Conservation (phyloP, 2,888 invertebrate genomes). For the Latrodectus elegans region DNA sequence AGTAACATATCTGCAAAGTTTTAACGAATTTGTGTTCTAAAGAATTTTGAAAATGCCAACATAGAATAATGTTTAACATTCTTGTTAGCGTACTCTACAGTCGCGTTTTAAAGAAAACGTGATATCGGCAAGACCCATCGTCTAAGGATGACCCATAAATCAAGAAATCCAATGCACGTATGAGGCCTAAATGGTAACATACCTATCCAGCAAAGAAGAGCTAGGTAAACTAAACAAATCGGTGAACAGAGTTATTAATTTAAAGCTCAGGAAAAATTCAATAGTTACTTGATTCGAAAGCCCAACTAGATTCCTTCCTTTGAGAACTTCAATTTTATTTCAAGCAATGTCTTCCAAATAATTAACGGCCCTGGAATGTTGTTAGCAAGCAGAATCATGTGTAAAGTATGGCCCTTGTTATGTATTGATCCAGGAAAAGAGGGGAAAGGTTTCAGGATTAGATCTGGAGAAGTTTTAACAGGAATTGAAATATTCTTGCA, state of each 20-base stretch:
- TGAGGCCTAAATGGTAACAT: slow-evolving; percentile 2
- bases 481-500: slow-evolving; percentile 30
- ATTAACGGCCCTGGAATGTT: slow-evolving; percentile 38
- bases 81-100: slow-evolving; percentile 14
- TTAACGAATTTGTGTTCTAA: slow-evolving; percentile 25
- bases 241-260: slow-evolving; percentile 50
- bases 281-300: slow-evolving; percentile 52
- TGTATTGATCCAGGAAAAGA: slow-evolving; percentile 36
- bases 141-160: slow-evolving; percentile 23
- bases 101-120: slow-evolving; percentile 32
- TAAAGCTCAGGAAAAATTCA: slow-evolving; percentile 51
- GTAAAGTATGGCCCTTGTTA: slow-evolving; percentile 21
- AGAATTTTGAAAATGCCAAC: slow-evolving; percentile 28
- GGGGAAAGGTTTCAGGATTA: slow-evolving; percentile 10
- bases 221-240: slow-evolving; percentile 55
- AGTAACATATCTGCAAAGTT: not conserved
- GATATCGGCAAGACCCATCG: slow-evolving; percentile 11
- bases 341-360: slow-evolving; percentile 46
- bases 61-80: slow-evolving; percentile 51
- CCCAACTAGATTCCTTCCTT: slow-evolving; percentile 40
- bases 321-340: slow-evolving; percentile 54
- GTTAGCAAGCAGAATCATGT: not conserved
- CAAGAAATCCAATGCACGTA: slow-evolving; percentile 47
- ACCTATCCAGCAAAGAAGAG: slow-evolving; percentile 28
- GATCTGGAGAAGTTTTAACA: slow-evolving; percentile 19